Conservation (phyloP, 2,113 vertebrate genomes). For the Urocynchramus pylzowi region DNA sequence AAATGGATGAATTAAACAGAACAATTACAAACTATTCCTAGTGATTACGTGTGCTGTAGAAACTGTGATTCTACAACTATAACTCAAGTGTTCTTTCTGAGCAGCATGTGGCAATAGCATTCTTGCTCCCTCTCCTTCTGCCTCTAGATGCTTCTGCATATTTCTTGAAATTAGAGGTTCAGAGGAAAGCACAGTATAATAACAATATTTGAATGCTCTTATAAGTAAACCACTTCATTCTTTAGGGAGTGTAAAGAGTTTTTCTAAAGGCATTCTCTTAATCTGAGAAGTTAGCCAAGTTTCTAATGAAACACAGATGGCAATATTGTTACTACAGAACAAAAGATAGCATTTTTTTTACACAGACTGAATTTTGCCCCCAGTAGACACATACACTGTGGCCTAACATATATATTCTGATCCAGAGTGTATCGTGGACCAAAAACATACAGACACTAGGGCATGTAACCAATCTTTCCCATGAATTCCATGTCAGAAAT, state of each 20-base stretch:
- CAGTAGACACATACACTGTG: neutral
- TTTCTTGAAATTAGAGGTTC: neutral
- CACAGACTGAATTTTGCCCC: neutral
- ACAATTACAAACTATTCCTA: neutral
- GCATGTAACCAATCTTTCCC: neutral
- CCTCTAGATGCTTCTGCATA: neutral
- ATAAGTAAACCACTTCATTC: neutral
- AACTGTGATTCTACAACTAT: neutral
- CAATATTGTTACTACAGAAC: neutral
- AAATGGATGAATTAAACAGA: neutral
- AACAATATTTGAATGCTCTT: neutral
- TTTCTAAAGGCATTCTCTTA: neutral
- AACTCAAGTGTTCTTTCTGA: neutral
- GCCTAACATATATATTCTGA: neutral
- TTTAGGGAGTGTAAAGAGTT: neutral
- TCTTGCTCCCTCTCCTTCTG: neutral
- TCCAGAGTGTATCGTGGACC: neutral
- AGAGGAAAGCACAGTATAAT: neutral
- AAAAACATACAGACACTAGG: neutral
- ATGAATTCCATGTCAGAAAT: neutral
- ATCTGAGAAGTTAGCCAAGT: neutral
- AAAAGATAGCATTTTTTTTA: neutral
- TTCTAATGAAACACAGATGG: slow-evolving; percentile 2
- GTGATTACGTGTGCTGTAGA: neutral
- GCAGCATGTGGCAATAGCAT: neutral